Evolutionary conservation across 2,888 invertebrate genomes (phyloP), one percentile per base, ranked within the genome.

Genomic region (Lasioglossum zephyrum): DNA sequence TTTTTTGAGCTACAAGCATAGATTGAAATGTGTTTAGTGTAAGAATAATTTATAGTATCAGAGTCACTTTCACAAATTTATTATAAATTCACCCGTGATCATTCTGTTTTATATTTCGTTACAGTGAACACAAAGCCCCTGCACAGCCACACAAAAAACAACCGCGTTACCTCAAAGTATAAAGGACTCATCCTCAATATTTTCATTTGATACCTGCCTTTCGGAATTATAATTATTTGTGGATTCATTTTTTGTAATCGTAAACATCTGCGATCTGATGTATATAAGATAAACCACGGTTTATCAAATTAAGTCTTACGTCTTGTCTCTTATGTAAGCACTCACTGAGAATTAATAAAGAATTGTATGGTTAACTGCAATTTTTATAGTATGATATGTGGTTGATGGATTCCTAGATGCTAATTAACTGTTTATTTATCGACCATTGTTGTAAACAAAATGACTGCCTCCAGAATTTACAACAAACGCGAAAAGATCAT

Each of bases 201-300:
- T 31, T 66, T 63, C 16, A 26, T 31, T 60, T 13, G 3, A 9
- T 49, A 49, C 22, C 31, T 1, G 9, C 31, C 47, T 47, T 44
- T 13, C 47, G 22, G 36, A 72, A n/a, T 1, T 16, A 5, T 16
- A 39, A 5, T 31, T 63, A 49, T 3, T 26, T n/a, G 16, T n/a
- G 22, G 26, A 31, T 18, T 60, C 8, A 13, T 39, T n/a, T 26
- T 73, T 57, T 31, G 2, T 18, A 57, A 47, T 49, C 53, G 6
- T 75, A 44, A 5, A 60, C 16, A 1, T 39, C 26, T 39, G 31
- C 22, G n/a, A 47, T 36, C 11, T n/a, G 18, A 18, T 22, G 9
- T 4, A 36, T 60, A 13, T 60, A 76, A 83, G 81, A 53, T 66
- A 82, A 75, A 81, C 41, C 4, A 44, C 39, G 22, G 31, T 74